These are phyloP conservation scores for Platypus cylindrus DNA, from an alignment of 2,888 invertebrate species.

Conservation along the genomic window DNA sequence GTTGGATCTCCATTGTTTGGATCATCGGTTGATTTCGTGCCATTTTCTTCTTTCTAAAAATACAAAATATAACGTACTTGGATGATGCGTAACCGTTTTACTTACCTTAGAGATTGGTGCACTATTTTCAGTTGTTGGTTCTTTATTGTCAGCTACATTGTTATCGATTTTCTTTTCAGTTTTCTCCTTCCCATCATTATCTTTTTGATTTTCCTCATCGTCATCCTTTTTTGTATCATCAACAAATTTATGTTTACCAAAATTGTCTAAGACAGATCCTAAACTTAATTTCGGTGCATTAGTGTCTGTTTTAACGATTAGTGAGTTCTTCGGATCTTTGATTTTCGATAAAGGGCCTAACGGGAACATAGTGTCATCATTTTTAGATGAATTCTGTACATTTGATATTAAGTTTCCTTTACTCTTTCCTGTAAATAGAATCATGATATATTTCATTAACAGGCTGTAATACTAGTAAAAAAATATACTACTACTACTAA, in stretches of 20 bases:
- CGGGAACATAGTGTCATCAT: conserved; percentile 47
- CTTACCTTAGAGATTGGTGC: no score
- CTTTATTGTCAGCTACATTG: neutral
- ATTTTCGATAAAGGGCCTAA: conserved; percentile 42
- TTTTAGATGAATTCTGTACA: conserved; percentile 42
- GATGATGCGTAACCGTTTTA: neutral
- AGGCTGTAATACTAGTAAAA: no score
- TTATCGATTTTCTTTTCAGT: conserved; percentile 1
- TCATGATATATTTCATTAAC: neutral
- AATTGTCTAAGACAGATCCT: conserved; percentile 68
- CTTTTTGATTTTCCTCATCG: conserved; percentile 18
- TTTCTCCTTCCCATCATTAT: conserved; percentile 13
- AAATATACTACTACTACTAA: no score
- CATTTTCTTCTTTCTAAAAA: conserved; percentile 10
- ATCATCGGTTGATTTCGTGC: conserved; percentile 26
- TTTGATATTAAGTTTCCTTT: conserved; percentile 74
- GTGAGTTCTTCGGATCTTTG: conserved; percentile 44
- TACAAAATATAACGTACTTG: conserved; percentile 4
- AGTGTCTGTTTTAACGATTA: conserved; percentile 49
- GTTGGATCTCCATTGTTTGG: conserved; percentile 45
- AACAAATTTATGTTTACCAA: conserved; percentile 55
- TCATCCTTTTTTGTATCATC: conserved; percentile 38
- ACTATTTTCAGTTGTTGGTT: neutral
- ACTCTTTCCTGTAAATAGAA: conserved; percentile 58
- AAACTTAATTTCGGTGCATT: conserved; percentile 70